A percentile compares a stretch with the other conserved stretches of the same genome.
These are phyloP conservation scores for Teleopsis dalmanni DNA, from an alignment of 1,140 invertebrate species.

Conservation along the genomic window DNA sequence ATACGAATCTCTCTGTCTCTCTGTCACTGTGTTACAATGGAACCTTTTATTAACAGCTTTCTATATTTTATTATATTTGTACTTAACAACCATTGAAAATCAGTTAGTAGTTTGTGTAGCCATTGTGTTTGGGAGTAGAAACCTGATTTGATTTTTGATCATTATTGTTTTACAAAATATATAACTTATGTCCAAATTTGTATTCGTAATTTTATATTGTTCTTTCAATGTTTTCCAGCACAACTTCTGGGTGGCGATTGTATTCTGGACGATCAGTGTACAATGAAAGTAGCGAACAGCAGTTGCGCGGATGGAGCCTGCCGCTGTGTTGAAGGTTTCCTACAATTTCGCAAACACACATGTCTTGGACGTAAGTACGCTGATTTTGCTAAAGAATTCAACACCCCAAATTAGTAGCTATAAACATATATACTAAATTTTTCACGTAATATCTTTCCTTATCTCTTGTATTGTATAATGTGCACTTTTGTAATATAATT, in stretches of 20 bases:
- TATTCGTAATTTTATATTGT: background rate
- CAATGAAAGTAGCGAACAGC: constrained; percentile 71
- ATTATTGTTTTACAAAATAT: too few species aligned
- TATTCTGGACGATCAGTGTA: constrained; percentile 63
- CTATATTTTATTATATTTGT: background rate
- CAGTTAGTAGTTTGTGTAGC: too few species aligned
- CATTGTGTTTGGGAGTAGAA: too few species aligned
- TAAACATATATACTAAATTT: background rate
- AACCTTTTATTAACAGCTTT: constrained; percentile 3
- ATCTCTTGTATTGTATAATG: too few species aligned
- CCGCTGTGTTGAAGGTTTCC: constrained; percentile 68
- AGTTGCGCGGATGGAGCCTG: constrained; percentile 65
- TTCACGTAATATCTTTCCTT: background rate
- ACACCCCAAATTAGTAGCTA: background rate
- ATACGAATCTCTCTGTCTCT: too few species aligned
- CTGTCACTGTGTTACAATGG: too few species aligned
- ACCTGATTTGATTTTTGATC: too few species aligned
- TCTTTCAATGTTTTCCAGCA: constrained; percentile 48
- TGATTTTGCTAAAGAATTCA: constrained; percentile 10
- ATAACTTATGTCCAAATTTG: background rate
- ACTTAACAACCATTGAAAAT: too few species aligned
- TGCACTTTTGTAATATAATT: too few species aligned
- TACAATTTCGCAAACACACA: constrained; percentile 79
- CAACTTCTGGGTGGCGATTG: constrained; percentile 70
- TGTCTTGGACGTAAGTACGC: constrained; percentile 76